Base-by-base conservation (phyloP, 2,113 vertebrate species). In the Cinclus cinclus region DNA sequence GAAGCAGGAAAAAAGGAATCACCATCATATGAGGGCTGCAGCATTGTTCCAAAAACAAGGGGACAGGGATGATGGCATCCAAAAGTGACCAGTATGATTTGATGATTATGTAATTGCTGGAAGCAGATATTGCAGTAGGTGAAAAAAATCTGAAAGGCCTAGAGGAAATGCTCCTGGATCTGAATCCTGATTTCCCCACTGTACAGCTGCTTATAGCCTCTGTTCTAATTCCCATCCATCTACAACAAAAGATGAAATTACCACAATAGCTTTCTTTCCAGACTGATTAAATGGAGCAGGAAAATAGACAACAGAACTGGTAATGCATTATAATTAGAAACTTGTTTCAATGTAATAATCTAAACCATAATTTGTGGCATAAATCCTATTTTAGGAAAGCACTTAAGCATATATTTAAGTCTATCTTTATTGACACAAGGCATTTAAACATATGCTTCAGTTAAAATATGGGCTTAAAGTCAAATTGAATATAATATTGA, bases 261-360 rank as follows among this genome's bases (percentile, higher is more conserved):
- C 58, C 50, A 87, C 94, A 89, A 82, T 63, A 69, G 41, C 53
- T 96, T 94, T 85, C 63, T 41, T 91, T 91, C 70, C 59, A 95
- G 82, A 63, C 65, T 91, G 89, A 92, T 91, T 94, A 96, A 97
- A 95, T 80, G 84, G 74, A 91, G 81, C 81, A 94, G 84, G 50
- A 85, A 91, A 95, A 95, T 46, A 94, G 89, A 73, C 78, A 95
- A 60, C 70, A 73, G 65, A 92, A 91, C 77, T 77, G 58, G 62
- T 63, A 89, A 92, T 95, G 89, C 16, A 65, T 79, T 84, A 70
- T 53, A 89, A 94, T 83, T 80, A 93, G 59, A 63, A 86, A 81
- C 33, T 92, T 87, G 55, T 83, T 96, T 90, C 75, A 70, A 17
- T 92, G 50, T 77, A 90, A 92, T 94, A 94, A 94, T 83, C 53